phyloP scores from a whole-genome alignment of 2,797 vertebrate species.

The Pangasius krempfi region DNA sequence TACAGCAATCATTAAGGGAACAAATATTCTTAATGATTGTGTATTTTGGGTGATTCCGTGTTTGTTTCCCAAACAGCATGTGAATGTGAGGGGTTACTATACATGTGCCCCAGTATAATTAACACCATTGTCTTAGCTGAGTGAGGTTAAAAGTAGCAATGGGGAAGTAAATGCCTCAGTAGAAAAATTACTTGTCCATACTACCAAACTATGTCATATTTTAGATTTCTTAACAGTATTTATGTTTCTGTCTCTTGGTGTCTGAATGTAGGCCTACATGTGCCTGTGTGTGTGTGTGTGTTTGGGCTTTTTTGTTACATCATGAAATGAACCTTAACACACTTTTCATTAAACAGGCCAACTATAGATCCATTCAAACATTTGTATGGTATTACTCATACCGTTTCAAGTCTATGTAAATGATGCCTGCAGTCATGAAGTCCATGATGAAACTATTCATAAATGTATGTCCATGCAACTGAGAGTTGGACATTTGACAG shows the following conservation, averaged over 20 bases:
- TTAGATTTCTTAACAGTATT: constrained; percentile 46
- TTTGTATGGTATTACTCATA: background rate
- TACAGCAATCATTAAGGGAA: constrained; percentile 30
- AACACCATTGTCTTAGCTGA: constrained; percentile 43
- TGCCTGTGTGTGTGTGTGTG: background rate
- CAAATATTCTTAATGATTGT: constrained; percentile 51
- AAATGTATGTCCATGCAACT: background rate
- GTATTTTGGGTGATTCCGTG: constrained; percentile 43
- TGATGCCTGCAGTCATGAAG: background rate
- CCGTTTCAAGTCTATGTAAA: background rate
- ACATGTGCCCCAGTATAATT: constrained; percentile 43
- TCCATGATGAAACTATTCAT: background rate
- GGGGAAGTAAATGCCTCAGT: constrained; percentile 38
- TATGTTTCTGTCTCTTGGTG: background rate
- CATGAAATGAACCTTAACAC: background rate
- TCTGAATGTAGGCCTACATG: background rate
- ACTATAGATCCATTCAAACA: constrained; percentile 17
- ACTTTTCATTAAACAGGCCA: background rate
- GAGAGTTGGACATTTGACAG: background rate
- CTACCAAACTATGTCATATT: constrained; percentile 26
- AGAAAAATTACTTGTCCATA: constrained; percentile 6
- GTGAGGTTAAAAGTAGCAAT: constrained; percentile 41
- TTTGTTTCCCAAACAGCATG: constrained; percentile 52
- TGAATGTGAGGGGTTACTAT: constrained; percentile 34
- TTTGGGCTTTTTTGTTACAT: constrained; percentile 6